phyloP scores from a whole-genome alignment of 2,797 vertebrate genomes.

The Typhlichthys subterraneus region DNA sequence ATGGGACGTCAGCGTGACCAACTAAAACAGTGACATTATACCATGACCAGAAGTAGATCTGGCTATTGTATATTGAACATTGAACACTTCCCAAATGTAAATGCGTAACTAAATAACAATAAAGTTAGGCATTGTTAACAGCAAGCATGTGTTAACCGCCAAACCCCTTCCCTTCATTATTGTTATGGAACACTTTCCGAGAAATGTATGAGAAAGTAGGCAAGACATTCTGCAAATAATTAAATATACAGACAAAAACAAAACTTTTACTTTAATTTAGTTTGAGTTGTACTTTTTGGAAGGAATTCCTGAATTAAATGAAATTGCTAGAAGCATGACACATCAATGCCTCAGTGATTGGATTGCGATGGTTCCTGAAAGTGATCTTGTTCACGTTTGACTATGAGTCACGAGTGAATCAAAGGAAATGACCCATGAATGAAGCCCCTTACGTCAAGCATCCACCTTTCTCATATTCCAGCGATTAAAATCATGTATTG shows the following conservation, averaged over 20 bases:
- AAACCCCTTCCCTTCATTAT: no score
- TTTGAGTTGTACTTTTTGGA: slow-evolving; percentile 5
- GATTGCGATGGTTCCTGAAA: slow-evolving; percentile 41
- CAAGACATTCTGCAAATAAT: neutral
- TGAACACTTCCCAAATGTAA: neutral
- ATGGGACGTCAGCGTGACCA: no score
- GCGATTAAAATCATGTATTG: slow-evolving; percentile 10
- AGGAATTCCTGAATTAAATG: slow-evolving; percentile 41
- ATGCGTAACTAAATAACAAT: slow-evolving; percentile 4
- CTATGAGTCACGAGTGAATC: slow-evolving; percentile 52
- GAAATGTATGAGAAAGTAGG: slow-evolving; percentile 8
- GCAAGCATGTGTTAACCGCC: neutral
- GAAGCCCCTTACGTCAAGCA: slow-evolving; percentile 57
- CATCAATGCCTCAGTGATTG: slow-evolving; percentile 43
- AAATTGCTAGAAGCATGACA: slow-evolving; percentile 50
- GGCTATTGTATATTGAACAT: neutral
- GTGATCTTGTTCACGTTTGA: slow-evolving; percentile 55
- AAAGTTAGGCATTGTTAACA: neutral
- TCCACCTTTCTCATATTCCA: slow-evolving; percentile 45
- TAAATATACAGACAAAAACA: slow-evolving; percentile 36
- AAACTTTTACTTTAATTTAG: slow-evolving; percentile 46
- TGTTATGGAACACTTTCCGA: no score
- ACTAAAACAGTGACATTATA: neutral
- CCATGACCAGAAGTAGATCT: neutral
- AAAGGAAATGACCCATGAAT: slow-evolving; percentile 59